Evolutionary conservation across 2,797 vertebrate genomes (phyloP).

Genomic region (Myotis vivesi): DNA sequence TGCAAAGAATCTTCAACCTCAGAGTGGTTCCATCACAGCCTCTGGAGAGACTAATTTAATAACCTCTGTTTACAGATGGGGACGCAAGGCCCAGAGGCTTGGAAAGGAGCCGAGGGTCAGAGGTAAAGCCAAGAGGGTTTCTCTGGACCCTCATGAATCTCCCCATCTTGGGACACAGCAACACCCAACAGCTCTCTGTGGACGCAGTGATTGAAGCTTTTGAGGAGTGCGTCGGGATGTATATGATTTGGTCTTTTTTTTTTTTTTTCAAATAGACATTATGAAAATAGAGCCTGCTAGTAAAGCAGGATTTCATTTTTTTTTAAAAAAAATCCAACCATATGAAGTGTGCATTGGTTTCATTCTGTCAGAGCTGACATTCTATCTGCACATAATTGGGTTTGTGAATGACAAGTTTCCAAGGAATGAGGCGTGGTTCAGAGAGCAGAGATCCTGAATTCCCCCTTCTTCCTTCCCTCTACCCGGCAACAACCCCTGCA

Average conservation of each 20-base stretch:
- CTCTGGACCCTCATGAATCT: neutral
- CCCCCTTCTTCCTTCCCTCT: neutral
- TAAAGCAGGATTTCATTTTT: conserved; percentile 65
- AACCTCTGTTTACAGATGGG: conserved; percentile 23
- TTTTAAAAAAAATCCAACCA: neutral
- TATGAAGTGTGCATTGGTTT: conserved; percentile 44
- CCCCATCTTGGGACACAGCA: neutral
- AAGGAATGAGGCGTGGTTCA: conserved; percentile 48
- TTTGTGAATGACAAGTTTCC: conserved; percentile 73
- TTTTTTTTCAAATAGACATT: conserved; percentile 48
- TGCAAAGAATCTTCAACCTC: conserved; percentile 55
- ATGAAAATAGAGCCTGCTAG: conserved; percentile 72
- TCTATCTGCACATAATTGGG: conserved; percentile 69
- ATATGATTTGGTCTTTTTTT: conserved; percentile 25
- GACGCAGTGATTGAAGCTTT: conserved; percentile 31
- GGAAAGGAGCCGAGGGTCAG: neutral
- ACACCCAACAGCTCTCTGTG: neutral
- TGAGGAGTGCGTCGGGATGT: neutral
- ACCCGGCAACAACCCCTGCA: neutral
- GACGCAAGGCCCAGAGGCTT: neutral
- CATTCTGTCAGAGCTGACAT: conserved; percentile 76
- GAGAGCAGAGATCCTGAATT: conserved; percentile 15
- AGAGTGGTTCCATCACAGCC: neutral
- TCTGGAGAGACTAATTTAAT: conserved; percentile 52
- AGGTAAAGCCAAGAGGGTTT: neutral